Percentiles rank a stretch among this genome's conserved stretches.
Evolutionary conservation across 2,113 vertebrate species (phyloP).

Genomic region (Nothocercus nigrocapillus): DNA sequence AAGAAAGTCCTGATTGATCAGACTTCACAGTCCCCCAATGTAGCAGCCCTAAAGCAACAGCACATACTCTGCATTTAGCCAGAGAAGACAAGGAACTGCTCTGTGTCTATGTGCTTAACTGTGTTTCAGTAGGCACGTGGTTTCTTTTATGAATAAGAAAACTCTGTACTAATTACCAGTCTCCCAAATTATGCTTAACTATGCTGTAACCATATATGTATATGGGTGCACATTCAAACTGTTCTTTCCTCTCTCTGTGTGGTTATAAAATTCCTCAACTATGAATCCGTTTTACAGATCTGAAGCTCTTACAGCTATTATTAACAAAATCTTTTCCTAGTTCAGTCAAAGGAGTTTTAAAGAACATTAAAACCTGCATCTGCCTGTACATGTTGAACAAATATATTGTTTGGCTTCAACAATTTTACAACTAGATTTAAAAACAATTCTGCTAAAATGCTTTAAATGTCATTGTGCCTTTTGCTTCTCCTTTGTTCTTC

Average conservation of each 20-base stretch:
- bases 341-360: not conserved
- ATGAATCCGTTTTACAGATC: not conserved
- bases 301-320: not conserved
- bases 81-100: not conserved
- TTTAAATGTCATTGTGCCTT: not conserved
- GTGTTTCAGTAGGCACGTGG: accelerated
- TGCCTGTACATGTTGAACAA: not conserved
- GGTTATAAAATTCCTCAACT: not conserved
- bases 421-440: not conserved
- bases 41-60: not conserved
- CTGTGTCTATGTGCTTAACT: not conserved
- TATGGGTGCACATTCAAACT: not conserved
- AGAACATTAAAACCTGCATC: not conserved
- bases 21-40: not conserved
- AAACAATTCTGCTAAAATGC: not conserved
- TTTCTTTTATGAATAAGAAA: not conserved
- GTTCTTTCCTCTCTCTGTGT: not conserved
- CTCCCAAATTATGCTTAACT: not conserved
- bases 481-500: not conserved
- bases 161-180: not conserved
- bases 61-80: not conserved
- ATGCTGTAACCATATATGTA: not conserved
- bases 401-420: not conserved
- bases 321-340: not conserved
- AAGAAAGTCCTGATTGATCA: not conserved